Evolutionary conservation across 2,113 vertebrate genomes (phyloP), one percentile per base, ranked within the genome.

Genomic region (Anseranas semipalmata): DNA sequence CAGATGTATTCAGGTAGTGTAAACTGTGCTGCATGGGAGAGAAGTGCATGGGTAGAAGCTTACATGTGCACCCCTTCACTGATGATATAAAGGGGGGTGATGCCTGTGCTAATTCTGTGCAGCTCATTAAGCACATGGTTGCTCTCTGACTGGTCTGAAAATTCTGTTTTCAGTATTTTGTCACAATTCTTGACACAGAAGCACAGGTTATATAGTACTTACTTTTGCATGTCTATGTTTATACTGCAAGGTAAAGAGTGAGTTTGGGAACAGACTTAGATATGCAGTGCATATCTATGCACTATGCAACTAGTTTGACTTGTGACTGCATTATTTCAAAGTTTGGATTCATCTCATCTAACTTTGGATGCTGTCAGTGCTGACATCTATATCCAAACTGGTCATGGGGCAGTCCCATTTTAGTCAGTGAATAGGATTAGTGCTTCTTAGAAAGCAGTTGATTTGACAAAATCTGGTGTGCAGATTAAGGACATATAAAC

Each of bases 21-120:
- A 73, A 83, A 56, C 15, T 37, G 8, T 27, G 21, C 20, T 0
- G 0, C 30, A 17, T 0, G 0, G 43, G 32, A 46, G 7, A 74
- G 9, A 73, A 85, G 16, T 33, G 10, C 13, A 21, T 9, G 37
- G n/a, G 12, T 33, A 15, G 19, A 66, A 79, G 22, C 46, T 17
- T 56, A 16, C 7, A 21, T 0, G 0, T 24, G 17, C 12, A 12
- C 2, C 3, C 19, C 18, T 70, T 65, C 63, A 48, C 20, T 53
- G 62, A n/a, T 9, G 15, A 9, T 45, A 32, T 6, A 41, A 78
- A 43, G 30, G 6, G 37, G n/a, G 5, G 24, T 56, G 32, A 83
- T 46, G 7, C 10, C 43, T 71, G 17, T 65, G 25, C 11, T 67
- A 84, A 74, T 62, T 71, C 75, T 60, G 11, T 32, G 45, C 18